Base-by-base conservation (phyloP, 2,797 vertebrate genomes). In the Syngnathus rostellatus region DNA sequence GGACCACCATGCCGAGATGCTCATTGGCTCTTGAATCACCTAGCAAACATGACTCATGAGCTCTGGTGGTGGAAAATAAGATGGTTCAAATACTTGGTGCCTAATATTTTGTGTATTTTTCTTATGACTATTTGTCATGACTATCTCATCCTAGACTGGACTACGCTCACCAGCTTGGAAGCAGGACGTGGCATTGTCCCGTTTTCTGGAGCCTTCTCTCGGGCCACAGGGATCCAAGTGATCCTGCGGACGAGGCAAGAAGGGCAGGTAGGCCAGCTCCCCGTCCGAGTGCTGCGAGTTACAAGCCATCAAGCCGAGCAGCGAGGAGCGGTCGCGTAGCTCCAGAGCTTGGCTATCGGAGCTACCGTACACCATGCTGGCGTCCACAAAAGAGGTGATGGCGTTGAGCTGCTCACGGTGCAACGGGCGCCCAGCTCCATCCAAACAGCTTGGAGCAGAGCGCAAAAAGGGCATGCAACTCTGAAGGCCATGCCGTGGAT, bases 401-500 rank as follows among this genome's bases (percentile, higher is more conserved):
- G 90, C 89, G 4, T 93, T 93, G 45, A 93, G 88, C 80, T 93
- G 92, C 85, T 94, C 90, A 10, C 90, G 71, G 48, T 77, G 86
- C 39, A 55, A 83, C 8, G 71, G 77, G 23, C 81, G 77, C 10
- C 50, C 63, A 12, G 77, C 51, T 12, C 77, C 75, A 2, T 25
- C 19, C 0, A 72, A 78, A 70, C 94, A 95, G 61, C 86, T 89
- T 0, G 95, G 93, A 3, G 94, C 93, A 0, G 94, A 93, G 66
- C 92, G 92, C 80, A 95, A 90, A 67, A 98, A 94, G 0, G 93
- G 92, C 92, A 97, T 94, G 70, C 94, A 98, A 10, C 83, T 84
- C 79, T 91, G 85, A 3, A 91, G 17, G n/a, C 64, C 84, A 12
- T 70, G 58, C 7, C 94, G 88, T 0, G 90, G 90, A 71, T 97